A percentile compares a stretch with the other conserved stretches of the same genome.
Evolutionary conservation across 2,113 vertebrate species (phyloP).

Genomic region (Loxodonta africana): DNA sequence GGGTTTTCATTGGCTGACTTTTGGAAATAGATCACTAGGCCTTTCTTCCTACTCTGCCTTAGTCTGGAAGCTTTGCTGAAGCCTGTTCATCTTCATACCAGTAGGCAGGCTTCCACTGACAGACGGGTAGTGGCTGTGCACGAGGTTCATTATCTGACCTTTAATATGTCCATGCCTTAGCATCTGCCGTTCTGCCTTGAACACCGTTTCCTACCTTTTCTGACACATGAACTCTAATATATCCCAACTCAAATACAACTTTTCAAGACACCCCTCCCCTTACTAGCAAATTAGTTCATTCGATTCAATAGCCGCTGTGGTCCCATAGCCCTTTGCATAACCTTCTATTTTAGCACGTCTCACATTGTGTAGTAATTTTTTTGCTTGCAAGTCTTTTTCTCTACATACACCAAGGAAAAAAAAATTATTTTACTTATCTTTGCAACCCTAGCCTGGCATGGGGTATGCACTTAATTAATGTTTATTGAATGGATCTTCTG

Average conservation of each 20-base stretch:
- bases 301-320: too few species aligned
- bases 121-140: background rate
- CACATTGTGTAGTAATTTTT: background rate
- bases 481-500: background rate
- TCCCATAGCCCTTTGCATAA: background rate
- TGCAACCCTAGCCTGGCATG: background rate
- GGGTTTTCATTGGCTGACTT: background rate
- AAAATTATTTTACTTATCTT: background rate
- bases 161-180: background rate
- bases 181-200: background rate
- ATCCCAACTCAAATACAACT: background rate
- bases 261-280: background rate
- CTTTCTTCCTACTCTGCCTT: background rate
- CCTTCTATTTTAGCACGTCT: background rate
- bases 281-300: background rate
- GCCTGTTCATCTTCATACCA: background rate
- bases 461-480: background rate
- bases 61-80: background rate
- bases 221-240: background rate
- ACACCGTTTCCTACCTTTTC: background rate
- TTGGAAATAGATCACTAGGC: background rate
- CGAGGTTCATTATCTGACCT: background rate
- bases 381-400: constrained; percentile 1
- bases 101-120: background rate
- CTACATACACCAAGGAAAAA: background rate